Conservation (phyloP, 2,113 vertebrate species). For the Phycodurus eques region DNA sequence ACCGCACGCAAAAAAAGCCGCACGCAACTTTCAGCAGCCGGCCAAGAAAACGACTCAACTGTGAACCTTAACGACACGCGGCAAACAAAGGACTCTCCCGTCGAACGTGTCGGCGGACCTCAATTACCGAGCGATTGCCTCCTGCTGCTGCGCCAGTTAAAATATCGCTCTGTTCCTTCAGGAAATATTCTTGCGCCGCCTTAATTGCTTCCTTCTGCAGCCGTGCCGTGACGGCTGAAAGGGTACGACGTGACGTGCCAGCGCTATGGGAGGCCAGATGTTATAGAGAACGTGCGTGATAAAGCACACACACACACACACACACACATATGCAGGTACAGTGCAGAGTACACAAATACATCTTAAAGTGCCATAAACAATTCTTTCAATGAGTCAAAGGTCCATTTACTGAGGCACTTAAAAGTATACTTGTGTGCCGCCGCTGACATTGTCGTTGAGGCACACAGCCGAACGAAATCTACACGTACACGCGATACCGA, state of each 20-base stretch:
- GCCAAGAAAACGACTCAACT: conserved; percentile 19
- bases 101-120: conserved; percentile 62
- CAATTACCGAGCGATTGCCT: conserved; percentile 69
- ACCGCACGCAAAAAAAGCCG: conserved; percentile 24
- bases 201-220: conserved; percentile 77
- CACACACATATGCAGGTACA: too few species aligned
- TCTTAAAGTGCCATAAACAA: too few species aligned
- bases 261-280: not conserved
- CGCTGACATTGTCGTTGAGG: too few species aligned
- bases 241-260: not conserved
- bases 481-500: too few species aligned
- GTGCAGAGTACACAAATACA: too few species aligned
- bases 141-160: conserved; percentile 69
- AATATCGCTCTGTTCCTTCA: conserved; percentile 61
- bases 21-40: conserved; percentile 7
- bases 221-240: conserved; percentile 48
- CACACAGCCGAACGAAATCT: too few species aligned
- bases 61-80: conserved; percentile 23
- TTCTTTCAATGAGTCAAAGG: too few species aligned
- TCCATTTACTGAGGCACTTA: too few species aligned
- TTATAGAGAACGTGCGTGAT: too few species aligned
- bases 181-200: conserved; percentile 74
- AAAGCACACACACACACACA: too few species aligned
- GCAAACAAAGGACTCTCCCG: conserved; percentile 38
- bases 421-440: too few species aligned